A percentile compares a stretch with the other conserved stretches of the same genome.
These are phyloP conservation scores for Aphaenogaster rudis DNA, from an alignment of 1,140 invertebrate genomes.

Conservation along the genomic window DNA sequence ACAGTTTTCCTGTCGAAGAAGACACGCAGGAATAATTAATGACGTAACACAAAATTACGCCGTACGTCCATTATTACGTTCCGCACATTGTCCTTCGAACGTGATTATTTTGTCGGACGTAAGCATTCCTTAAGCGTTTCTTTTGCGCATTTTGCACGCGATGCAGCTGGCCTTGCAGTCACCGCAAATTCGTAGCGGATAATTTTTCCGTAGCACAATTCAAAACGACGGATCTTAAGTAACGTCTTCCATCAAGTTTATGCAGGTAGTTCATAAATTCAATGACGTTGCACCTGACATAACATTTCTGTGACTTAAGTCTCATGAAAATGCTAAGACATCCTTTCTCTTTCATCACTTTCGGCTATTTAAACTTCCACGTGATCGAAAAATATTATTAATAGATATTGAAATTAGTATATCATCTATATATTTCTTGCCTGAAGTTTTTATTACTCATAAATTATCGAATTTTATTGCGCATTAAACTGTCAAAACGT, in stretches of 20 bases:
- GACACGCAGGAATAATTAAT: not conserved
- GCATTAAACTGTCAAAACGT: conserved; percentile 15
- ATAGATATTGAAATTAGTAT: not conserved
- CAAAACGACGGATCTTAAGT: not conserved
- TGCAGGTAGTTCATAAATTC: not conserved
- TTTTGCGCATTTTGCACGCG: conserved; percentile 14
- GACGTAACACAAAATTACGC: conserved; percentile 18
- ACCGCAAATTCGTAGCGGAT: not conserved
- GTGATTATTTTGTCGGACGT: conserved; percentile 10
- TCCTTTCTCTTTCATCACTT: not conserved
- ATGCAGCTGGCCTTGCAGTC: not conserved
- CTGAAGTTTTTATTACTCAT: not conserved
- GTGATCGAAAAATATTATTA: not conserved
- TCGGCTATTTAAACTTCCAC: not conserved
- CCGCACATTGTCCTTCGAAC: conserved; percentile 26
- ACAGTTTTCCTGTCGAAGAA: not conserved
- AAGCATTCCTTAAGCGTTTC: not conserved
- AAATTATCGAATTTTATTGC: not conserved
- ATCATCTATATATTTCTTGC: not conserved
- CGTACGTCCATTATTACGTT: conserved; percentile 21
- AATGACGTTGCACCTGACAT: not conserved
- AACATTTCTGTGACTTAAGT: not conserved
- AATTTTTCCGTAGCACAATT: not conserved
- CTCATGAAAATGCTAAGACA: not conserved
- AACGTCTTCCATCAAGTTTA: not conserved